A percentile compares a stretch with the other conserved stretches of the same genome.
These are phyloP conservation scores for Pyrochroa serraticornis DNA, from an alignment of 2,888 invertebrate species.

Conservation along the genomic window DNA sequence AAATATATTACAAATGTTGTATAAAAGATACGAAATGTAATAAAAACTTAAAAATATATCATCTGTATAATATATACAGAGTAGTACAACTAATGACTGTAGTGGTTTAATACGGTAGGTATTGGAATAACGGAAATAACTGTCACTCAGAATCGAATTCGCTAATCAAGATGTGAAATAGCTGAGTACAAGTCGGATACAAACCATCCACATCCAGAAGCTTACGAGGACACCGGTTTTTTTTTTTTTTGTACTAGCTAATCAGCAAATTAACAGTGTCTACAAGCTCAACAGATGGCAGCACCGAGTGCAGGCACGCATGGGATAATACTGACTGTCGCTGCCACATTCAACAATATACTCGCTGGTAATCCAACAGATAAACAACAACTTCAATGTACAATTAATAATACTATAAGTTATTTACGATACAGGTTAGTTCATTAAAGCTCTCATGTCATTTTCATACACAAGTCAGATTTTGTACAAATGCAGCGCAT, in stretches of 20 bases:
- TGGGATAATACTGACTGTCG: slow-evolving; percentile 56
- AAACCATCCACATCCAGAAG: slow-evolving; percentile 49
- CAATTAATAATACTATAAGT: slow-evolving; percentile 56
- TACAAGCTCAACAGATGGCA: slow-evolving; percentile 52
- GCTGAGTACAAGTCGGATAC: slow-evolving; percentile 40
- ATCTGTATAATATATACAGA: slow-evolving; percentile 57
- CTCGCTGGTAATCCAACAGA: slow-evolving; percentile 52
- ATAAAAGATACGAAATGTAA: slow-evolving; percentile 56
- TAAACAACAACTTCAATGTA: slow-evolving; percentile 55
- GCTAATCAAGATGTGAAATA: slow-evolving; percentile 49
- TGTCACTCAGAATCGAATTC: slow-evolving; percentile 48
- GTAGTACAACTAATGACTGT: slow-evolving; percentile 52
- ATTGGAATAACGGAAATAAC: slow-evolving; percentile 46
- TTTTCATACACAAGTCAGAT: slow-evolving; percentile 45
- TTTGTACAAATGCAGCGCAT: slow-evolving; percentile 33
- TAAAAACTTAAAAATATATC: slow-evolving; percentile 52
- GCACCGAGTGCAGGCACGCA: slow-evolving; percentile 57
- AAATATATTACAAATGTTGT: slow-evolving; percentile 56
- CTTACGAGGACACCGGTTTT: slow-evolving; percentile 42
- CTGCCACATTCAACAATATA: slow-evolving; percentile 55
- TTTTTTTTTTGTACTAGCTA: slow-evolving; percentile 40
- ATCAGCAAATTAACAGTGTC: slow-evolving; percentile 43
- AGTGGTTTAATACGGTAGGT: slow-evolving; percentile 39
- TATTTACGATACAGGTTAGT: slow-evolving; percentile 54
- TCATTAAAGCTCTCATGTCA: slow-evolving; percentile 57